Conservation (phyloP, 1,140 invertebrate genomes). For the Homarus americanus region DNA sequence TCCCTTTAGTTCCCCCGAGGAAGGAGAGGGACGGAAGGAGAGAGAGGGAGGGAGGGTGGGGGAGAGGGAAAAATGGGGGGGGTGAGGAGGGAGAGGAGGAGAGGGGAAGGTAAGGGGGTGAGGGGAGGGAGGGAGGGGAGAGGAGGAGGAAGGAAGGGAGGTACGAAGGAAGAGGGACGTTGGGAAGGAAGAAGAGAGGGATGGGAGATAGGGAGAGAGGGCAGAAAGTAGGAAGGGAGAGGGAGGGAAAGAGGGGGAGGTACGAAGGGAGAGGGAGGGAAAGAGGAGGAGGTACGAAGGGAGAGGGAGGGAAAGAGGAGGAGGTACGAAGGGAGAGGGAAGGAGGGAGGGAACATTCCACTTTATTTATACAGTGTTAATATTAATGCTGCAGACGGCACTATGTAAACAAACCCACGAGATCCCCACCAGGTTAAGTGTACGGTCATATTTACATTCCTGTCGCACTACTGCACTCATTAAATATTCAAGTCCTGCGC, state of each 20-base stretch:
- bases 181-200: too few species aligned
- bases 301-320: neutral
- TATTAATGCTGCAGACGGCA: neutral
- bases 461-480: neutral
- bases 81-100: too few species aligned
- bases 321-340: neutral
- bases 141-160: too few species aligned
- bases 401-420: neutral
- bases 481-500: neutral
- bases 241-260: neutral
- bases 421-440: neutral
- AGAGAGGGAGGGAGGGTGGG: too few species aligned
- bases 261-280: too few species aligned
- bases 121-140: too few species aligned
- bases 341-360: neutral
- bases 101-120: too few species aligned
- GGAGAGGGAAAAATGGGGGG: too few species aligned
- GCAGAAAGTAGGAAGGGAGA: neutral
- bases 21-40: too few species aligned
- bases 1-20: too few species aligned
- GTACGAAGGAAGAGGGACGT: too few species aligned
- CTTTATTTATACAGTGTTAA: neutral
- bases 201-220: neutral
- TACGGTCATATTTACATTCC: neutral
- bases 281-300: too few species aligned